Percentiles rank a stretch among this genome's conserved stretches.
Conservation (phyloP, 2,888 invertebrate species). For the Acronicta aceris region DNA sequence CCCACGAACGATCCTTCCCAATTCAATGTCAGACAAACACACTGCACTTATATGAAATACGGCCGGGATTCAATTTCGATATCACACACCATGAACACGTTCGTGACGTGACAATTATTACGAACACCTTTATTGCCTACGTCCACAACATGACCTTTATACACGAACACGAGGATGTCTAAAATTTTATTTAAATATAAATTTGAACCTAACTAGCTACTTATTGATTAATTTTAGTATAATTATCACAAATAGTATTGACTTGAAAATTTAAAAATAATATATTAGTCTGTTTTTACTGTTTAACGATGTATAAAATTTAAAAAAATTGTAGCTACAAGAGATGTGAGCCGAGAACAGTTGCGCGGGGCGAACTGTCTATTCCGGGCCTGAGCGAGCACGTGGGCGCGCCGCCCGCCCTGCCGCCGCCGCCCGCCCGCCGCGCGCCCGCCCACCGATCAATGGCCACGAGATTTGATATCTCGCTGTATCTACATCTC, state of each 20-base stretch:
- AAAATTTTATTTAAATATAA: conserved; percentile 34
- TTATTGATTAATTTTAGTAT: conserved; percentile 13
- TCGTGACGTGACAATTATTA: conserved; percentile 47
- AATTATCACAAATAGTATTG: conserved; percentile 53
- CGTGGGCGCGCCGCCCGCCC: conserved; percentile 81
- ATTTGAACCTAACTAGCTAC: conserved; percentile 18
- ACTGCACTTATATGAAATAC: conserved; percentile 48
- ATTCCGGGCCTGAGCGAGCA: conserved; percentile 84
- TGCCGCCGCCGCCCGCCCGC: conserved; percentile 70
- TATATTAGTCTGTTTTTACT: conserved; percentile 13
- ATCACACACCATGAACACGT: conserved; percentile 34
- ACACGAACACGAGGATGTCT: conserved; percentile 45
- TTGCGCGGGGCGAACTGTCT: conserved; percentile 83
- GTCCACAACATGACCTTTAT: conserved; percentile 56
- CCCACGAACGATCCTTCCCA: conserved; percentile 56
- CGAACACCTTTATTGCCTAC: conserved; percentile 49
- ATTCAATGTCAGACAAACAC: conserved; percentile 57
- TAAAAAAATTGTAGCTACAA: conserved; percentile 48
- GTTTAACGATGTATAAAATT: conserved; percentile 54
- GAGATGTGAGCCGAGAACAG: conserved; percentile 71
- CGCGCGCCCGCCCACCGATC: conserved; percentile 78
- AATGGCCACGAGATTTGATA: conserved; percentile 83
- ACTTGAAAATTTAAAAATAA: conserved; percentile 24
- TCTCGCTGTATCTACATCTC: conserved; percentile 58
- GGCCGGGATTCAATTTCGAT: conserved; percentile 14